Base-by-base conservation (phyloP, 2,888 invertebrate species). In the Plagodis dolabraria region DNA sequence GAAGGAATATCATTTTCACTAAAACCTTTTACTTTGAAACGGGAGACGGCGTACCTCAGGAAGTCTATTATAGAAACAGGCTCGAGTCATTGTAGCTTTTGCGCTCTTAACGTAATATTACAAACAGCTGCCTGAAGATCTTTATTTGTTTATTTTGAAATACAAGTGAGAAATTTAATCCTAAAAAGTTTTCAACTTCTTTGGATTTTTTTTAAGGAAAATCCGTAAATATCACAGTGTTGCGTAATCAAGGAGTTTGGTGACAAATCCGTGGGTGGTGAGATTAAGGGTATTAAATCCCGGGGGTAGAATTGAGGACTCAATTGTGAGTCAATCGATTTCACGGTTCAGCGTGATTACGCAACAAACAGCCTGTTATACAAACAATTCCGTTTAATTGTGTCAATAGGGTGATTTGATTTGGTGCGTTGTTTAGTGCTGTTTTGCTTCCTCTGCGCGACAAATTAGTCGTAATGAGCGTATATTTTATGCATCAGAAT, bases 201-300 rank as follows among this genome's bases (percentile, higher is more conserved):
- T 22, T 57, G 63, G 63, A 64, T 65, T 64, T 56, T 63, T 63
- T 46, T 45, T 33, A 53, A 47, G 47, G 46, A 63, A 57, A 65
- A 67, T 60, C 55, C 61, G 63, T 52, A 60, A 74, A 70, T 70
- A 70, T 70, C 71, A 58, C 10, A 1, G 40, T 40, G 40, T 10
- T 40, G 55, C 63, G 64, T 75, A 74, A 75, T 75, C 71, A 74
- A 70, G 65, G 61, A 72, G 70, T 74, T 74, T 67, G 60, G 64
- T 66, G 72, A 75, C 74, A 76, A 75, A 79, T 76, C 75, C 72
- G 63, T 57, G 58, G 57, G 64, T 68, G 63, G 53, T 53, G 47
- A 74, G 74, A 77, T 80, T 76, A 76, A 67, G 57, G 70, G 68
- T 69, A 70, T 77, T 74, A 73, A 75, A 66, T 69, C 67, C 57